Percentiles rank a stretch among this genome's conserved stretches.
Evolutionary conservation across 2,797 vertebrate species (phyloP).

Genomic region (Sparidentex hasta): DNA sequence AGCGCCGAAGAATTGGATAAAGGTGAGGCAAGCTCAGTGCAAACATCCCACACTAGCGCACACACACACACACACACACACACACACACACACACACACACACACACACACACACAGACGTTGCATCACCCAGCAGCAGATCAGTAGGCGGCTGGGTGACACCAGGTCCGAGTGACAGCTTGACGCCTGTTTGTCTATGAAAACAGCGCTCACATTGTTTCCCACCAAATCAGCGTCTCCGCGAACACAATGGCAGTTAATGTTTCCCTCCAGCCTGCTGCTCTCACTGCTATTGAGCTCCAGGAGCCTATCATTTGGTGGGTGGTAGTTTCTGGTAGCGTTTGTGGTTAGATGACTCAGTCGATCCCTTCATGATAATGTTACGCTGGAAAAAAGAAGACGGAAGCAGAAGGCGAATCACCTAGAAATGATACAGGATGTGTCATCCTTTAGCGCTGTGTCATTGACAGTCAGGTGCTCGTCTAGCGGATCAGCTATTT

Average conservation of each 20-base stretch:
- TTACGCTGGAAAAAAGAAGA: constrained; percentile 39
- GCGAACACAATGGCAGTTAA: constrained; percentile 70
- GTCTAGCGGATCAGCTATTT: no score
- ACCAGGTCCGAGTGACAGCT: constrained; percentile 69
- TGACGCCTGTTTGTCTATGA: constrained; percentile 79
- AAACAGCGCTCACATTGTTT: constrained; percentile 70
- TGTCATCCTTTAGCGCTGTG: constrained; percentile 19
- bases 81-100: constrained; percentile 17
- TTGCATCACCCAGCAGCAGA: constrained; percentile 32
- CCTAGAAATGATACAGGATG: constrained; percentile 31
- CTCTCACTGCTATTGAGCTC: constrained; percentile 32
- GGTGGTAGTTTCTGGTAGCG: constrained; percentile 48
- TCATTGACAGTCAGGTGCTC: not conserved
- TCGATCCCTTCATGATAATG: constrained; percentile 45
- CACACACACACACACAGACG: constrained; percentile 19
- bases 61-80: not conserved
- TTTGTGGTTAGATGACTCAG: constrained; percentile 63
- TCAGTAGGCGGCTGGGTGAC: constrained; percentile 41
- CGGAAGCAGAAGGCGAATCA: constrained; percentile 2
- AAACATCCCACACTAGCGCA: constrained; percentile 1
- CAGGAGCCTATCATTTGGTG: constrained; percentile 50
- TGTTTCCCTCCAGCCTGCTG: constrained; percentile 30
- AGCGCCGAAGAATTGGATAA: not conserved
- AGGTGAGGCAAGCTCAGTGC: constrained; percentile 1
- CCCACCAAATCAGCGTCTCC: constrained; percentile 63